phyloP scores from a whole-genome alignment of 2,797 vertebrate species.

The Hoplostethus atlanticus region DNA sequence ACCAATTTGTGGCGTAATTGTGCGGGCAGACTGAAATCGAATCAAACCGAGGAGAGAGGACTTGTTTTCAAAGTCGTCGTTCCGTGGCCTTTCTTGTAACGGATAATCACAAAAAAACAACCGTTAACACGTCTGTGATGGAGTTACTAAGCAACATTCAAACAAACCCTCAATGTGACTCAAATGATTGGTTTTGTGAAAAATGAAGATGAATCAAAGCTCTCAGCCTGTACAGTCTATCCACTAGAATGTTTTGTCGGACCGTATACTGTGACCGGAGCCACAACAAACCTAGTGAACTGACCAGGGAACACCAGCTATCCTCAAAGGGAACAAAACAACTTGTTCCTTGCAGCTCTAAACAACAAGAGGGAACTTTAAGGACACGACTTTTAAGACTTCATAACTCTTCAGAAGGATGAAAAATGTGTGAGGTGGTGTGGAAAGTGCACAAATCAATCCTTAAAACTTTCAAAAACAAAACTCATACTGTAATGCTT shows the following conservation, averaged over 20 bases:
- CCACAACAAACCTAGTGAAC: slow-evolving; percentile 24
- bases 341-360: background rate
- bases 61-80: slow-evolving; percentile 69
- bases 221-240: slow-evolving; percentile 14
- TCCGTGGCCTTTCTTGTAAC: slow-evolving; percentile 57
- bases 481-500: no score
- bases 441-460: background rate
- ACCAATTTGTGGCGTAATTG: slow-evolving; percentile 81
- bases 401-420: background rate
- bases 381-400: background rate
- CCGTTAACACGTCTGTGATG: slow-evolving; percentile 63
- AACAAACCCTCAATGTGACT: slow-evolving; percentile 50
- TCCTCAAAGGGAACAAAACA: slow-evolving; percentile 11
- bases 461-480: background rate
- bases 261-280: slow-evolving; percentile 18
- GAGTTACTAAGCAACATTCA: slow-evolving; percentile 64
- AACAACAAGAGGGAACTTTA: slow-evolving; percentile 1
- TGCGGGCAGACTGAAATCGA: slow-evolving; percentile 69
- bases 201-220: slow-evolving; percentile 29
- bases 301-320: slow-evolving; percentile 15
- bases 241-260: slow-evolving; percentile 26
- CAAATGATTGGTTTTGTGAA: slow-evolving; percentile 23
- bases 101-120: slow-evolving; percentile 69
- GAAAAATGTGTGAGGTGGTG: background rate
- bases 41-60: slow-evolving; percentile 68